Evolutionary conservation across 2,113 vertebrate species (phyloP), one percentile per base, ranked within the genome.

Genomic region (Agapornis roseicollis): DNA sequence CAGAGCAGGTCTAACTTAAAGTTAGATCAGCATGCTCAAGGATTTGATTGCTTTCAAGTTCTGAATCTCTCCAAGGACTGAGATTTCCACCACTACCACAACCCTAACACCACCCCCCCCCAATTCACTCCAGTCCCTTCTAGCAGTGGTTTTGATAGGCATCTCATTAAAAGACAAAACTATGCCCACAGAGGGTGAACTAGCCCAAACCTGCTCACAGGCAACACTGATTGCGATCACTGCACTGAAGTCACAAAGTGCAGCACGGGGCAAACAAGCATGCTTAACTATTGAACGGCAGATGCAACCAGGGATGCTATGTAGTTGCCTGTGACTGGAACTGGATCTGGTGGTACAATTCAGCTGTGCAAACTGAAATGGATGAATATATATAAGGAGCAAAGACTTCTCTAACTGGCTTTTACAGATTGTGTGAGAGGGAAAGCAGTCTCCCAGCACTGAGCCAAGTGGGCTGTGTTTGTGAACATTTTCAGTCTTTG

Each of bases 151-250:
- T 83, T 90, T 77, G 11, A 28, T 10, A 35, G 23, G 19, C 8
- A 35, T 55, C 15, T 60, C 13, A 20, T 58, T 53, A 53, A 63
- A 70, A 87, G 20, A 18, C 14, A 53, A 53, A 64, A 29, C 19
- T 19, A 17, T 1, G 3, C 4, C 2, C 56, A n/a, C 4, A 0
- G 7, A 24, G 25, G 19, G 14, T 60, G 56, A 72, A 33, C 9
- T 46, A 65, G 33, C 24, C 44, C 74, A 19, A 0, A 25, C 47
- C 53, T 76, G 41, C 81, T 50, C 66, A 17, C 4, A 42, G 66
- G 18, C 6, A 24, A 3, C 28, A 16, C 0, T 19, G 39, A 44
- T 5, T 33, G 15, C 0, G 1, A 47, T 27, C 33, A 10, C 24
- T 2, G 6, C 10, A 15, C 52, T 41, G 74, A 10, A 31, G 33